Evolutionary conservation across 2,888 invertebrate species (phyloP).

Genomic region (Callosobruchus maculatus): DNA sequence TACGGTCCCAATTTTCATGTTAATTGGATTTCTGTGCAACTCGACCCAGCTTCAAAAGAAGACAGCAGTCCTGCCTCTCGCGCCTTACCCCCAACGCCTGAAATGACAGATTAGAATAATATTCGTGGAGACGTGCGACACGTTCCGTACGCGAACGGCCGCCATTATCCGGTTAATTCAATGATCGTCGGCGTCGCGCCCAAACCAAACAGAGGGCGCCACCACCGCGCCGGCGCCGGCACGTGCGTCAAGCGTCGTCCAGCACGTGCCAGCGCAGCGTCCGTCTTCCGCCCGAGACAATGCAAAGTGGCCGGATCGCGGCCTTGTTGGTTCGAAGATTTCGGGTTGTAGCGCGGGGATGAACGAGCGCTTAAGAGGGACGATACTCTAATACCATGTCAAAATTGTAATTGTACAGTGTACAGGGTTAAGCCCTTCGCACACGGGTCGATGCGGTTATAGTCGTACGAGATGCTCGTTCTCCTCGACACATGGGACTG

Average conservation of each 20-base stretch:
- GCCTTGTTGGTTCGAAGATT: background rate
- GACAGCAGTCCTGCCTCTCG: background rate
- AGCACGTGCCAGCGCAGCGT: too few relatives aligned
- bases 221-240: background rate
- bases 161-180: background rate
- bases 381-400: too few relatives aligned
- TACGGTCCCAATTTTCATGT: too few relatives aligned
- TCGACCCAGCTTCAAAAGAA: background rate
- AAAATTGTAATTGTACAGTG: too few relatives aligned
- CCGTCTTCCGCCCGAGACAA: background rate
- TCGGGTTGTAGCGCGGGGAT: background rate
- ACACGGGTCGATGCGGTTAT: too few relatives aligned
- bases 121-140: background rate
- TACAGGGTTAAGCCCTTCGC: too few relatives aligned
- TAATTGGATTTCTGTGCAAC: background rate
- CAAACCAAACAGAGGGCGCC: background rate
- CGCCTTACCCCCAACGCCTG: background rate
- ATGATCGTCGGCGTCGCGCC: background rate
- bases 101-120: background rate
- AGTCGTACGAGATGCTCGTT: too few relatives aligned
- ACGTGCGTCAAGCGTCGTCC: background rate
- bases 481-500: too few relatives aligned
- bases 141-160: background rate
- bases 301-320: background rate
- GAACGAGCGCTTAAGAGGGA: background rate